Conservation (phyloP, 2,797 vertebrate species). For the Chiloscyllium punctatum region DNA sequence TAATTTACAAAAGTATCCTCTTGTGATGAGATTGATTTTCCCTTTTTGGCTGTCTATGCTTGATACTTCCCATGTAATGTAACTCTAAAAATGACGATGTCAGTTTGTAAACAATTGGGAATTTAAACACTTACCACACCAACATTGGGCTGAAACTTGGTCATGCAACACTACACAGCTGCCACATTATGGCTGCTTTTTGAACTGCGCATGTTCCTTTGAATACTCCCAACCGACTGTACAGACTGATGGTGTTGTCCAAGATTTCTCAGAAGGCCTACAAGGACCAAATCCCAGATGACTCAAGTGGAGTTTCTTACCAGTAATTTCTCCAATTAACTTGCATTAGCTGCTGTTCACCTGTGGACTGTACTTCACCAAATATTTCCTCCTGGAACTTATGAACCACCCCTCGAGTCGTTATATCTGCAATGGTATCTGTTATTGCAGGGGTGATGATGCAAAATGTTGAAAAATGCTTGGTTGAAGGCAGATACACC, state of each 20-base stretch:
- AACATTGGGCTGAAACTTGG: neutral
- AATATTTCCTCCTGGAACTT: neutral
- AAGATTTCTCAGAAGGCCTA: neutral
- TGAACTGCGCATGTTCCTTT: neutral
- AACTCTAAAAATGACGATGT: neutral
- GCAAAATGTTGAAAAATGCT: neutral
- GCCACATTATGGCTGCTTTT: neutral
- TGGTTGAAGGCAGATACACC: neutral
- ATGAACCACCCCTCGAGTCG: neutral
- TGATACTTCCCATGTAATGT: neutral
- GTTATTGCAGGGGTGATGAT: neutral
- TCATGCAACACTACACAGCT: neutral
- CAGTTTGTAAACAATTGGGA: neutral
- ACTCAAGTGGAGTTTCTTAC: neutral
- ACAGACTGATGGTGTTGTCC: neutral
- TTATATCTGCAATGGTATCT: neutral
- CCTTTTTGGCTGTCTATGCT: neutral
- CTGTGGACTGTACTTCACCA: neutral
- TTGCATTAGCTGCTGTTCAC: neutral
- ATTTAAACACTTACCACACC: neutral
- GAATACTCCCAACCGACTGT: neutral
- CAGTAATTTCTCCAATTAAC: neutral
- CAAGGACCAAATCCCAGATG: neutral
- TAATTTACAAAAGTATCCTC: neutral
- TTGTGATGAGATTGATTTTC: neutral